Evolutionary conservation across 2,888 invertebrate genomes (phyloP).

Genomic region (Lithophane ornitopus): DNA sequence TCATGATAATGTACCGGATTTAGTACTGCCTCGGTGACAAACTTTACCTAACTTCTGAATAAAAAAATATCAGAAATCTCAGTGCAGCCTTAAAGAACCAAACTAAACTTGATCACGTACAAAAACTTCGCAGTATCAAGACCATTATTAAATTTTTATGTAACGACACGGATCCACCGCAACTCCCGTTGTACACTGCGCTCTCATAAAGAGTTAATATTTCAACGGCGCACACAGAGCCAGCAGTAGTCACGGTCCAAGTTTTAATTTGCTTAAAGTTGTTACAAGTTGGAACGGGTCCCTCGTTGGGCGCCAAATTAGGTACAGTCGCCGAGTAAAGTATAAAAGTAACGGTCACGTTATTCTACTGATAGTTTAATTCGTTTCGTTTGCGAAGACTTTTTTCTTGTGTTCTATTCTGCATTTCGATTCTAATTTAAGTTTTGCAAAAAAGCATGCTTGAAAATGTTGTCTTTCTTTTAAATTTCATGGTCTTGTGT

Average conservation of each 20-base stretch:
- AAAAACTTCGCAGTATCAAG: conserved; percentile 78
- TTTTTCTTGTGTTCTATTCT: conserved; percentile 74
- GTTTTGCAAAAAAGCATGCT: conserved; percentile 58
- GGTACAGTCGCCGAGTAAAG: conserved; percentile 80
- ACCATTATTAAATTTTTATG: conserved; percentile 84
- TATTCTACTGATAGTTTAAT: conserved; percentile 87
- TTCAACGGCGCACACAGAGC: conserved; percentile 86
- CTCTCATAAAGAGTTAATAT: conserved; percentile 90
- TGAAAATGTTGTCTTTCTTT: conserved; percentile 34
- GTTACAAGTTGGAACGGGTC: conserved; percentile 89
- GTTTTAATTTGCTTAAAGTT: conserved; percentile 91
- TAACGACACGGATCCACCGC: conserved; percentile 80
- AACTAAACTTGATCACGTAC: conserved; percentile 78
- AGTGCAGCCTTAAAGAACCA: conserved; percentile 70
- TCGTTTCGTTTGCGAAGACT: conserved; percentile 78
- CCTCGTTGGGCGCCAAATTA: conserved; percentile 89
- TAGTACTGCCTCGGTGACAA: conserved; percentile 39
- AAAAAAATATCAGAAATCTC: conserved; percentile 67
- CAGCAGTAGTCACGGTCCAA: conserved; percentile 87
- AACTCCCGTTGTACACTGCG: conserved; percentile 84
- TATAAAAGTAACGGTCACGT: conserved; percentile 77
- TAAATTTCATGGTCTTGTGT: conserved; percentile 30
- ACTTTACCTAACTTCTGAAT: conserved; percentile 52
- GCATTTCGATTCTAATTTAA: conserved; percentile 76
- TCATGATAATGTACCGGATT: conserved; percentile 32